Evolutionary conservation across 2,113 vertebrate species (phyloP).

Genomic region (Nibea albiflora): DNA sequence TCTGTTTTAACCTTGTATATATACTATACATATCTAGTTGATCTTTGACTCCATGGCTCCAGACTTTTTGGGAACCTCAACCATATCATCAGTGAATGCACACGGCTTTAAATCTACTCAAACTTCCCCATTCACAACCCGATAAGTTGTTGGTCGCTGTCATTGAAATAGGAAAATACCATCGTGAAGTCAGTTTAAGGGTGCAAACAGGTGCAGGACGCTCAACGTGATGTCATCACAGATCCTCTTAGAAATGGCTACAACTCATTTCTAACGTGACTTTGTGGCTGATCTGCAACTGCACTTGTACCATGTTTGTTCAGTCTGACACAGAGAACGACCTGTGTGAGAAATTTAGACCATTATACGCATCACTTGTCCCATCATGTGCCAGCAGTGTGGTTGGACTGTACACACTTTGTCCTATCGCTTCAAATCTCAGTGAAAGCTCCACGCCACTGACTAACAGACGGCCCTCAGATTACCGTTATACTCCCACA

Average conservation of each 20-base stretch:
- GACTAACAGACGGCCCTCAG: not conserved
- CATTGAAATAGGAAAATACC: slow-evolving; percentile 1
- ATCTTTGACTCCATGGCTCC: not conserved
- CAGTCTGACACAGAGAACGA: not conserved
- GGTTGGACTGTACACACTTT: not conserved
- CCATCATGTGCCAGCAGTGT: not conserved
- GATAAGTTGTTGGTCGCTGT: slow-evolving; percentile 19
- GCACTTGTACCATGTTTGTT: not conserved
- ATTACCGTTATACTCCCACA: not conserved
- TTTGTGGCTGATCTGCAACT: slow-evolving; percentile 7
- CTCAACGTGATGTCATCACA: not conserved
- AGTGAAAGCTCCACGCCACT: not conserved
- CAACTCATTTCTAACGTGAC: slow-evolving; percentile 28
- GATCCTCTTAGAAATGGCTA: slow-evolving; percentile 32
- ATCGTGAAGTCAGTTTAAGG: not conserved
- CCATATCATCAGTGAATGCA: slow-evolving; percentile 15
- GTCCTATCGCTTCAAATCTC: slow-evolving; percentile 7
- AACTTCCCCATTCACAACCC: not conserved
- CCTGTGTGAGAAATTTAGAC: slow-evolving; percentile 7
- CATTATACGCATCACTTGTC: slow-evolving; percentile 6
- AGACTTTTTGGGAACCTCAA: slow-evolving; percentile 16
- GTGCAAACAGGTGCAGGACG: not conserved
- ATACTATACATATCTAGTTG: not conserved
- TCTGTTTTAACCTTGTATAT: not conserved
- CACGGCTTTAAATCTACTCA: not conserved